These are phyloP conservation scores for Empis stercorea DNA, from an alignment of 2,888 invertebrate species.

Conservation along the genomic window DNA sequence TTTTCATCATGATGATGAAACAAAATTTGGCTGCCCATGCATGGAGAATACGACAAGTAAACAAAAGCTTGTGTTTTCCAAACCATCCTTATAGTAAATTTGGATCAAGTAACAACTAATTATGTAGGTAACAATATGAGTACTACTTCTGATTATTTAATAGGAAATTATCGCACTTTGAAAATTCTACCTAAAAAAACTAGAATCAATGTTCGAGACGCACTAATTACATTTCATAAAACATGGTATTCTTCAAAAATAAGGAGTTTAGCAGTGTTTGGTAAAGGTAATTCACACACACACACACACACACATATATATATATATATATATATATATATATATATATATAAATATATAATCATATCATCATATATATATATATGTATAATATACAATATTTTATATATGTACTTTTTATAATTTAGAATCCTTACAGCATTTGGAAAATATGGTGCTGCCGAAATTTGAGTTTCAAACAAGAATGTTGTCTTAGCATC, in stretches of 20 bases:
- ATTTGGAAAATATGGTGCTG: constrained; percentile 67
- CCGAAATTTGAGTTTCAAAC: constrained; percentile 70
- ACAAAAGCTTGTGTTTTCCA: constrained; percentile 64
- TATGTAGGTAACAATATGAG: not conserved
- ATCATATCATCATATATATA: too few relatives aligned
- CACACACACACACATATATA: too few relatives aligned
- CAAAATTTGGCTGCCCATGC: constrained; percentile 82
- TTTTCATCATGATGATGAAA: too few relatives aligned
- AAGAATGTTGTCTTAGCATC: constrained; percentile 53
- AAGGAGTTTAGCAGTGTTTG: constrained; percentile 79
- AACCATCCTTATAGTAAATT: constrained; percentile 86
- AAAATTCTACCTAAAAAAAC: constrained; percentile 62
- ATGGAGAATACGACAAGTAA: constrained; percentile 84
- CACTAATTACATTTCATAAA: constrained; percentile 77
- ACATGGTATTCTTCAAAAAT: constrained; percentile 92
- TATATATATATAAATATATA: too few relatives aligned
- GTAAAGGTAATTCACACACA: too few relatives aligned
- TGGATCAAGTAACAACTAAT: constrained; percentile 57
- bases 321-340: too few relatives aligned
- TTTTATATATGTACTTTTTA: not conserved
- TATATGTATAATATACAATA: not conserved
- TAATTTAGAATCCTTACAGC: constrained; percentile 67
- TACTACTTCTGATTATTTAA: too few relatives aligned
- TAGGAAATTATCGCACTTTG: constrained; percentile 59
- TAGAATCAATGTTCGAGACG: constrained; percentile 74